A percentile compares a stretch with the other conserved stretches of the same genome.
Conservation (phyloP, 2,888 invertebrate species). For the Heliconius sara region DNA sequence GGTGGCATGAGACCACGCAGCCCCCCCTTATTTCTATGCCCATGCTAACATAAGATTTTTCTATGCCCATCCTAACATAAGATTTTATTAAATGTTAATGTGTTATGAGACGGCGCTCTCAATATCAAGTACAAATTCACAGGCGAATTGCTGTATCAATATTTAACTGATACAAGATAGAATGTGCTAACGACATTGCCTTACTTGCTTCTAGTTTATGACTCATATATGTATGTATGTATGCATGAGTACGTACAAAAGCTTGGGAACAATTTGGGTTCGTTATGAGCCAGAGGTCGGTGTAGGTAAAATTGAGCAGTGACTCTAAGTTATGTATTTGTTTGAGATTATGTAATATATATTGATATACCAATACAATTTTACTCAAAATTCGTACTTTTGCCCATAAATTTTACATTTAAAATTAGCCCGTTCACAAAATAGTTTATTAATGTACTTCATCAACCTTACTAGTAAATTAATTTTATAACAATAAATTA, state of each 20-base stretch:
- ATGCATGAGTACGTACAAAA: conserved; percentile 1
- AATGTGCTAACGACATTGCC: conserved; percentile 39
- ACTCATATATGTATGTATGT: conserved; percentile 26
- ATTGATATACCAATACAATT: too few relatives aligned
- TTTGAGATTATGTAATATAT: neutral
- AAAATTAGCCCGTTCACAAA: too few relatives aligned
- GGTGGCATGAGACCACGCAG: too few relatives aligned
- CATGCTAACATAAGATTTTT: neutral
- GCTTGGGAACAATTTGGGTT: conserved; percentile 28
- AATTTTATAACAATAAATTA: too few relatives aligned
- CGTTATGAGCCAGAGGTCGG: neutral
- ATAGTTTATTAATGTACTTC: too few relatives aligned
- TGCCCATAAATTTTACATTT: too few relatives aligned
- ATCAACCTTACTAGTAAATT: too few relatives aligned
- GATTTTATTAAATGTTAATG: neutral
- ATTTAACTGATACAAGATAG: conserved; percentile 59
- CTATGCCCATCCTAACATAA: neutral
- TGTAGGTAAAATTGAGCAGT: neutral
- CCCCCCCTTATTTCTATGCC: too few relatives aligned
- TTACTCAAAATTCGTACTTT: too few relatives aligned
- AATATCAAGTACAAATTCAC: conserved; percentile 53
- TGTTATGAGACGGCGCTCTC: conserved; percentile 47
- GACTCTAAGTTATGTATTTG: neutral
- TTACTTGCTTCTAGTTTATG: conserved; percentile 26
- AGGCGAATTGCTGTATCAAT: conserved; percentile 70